Base-by-base conservation (phyloP, 2,888 invertebrate species). In the Oxycera nigricornis region DNA sequence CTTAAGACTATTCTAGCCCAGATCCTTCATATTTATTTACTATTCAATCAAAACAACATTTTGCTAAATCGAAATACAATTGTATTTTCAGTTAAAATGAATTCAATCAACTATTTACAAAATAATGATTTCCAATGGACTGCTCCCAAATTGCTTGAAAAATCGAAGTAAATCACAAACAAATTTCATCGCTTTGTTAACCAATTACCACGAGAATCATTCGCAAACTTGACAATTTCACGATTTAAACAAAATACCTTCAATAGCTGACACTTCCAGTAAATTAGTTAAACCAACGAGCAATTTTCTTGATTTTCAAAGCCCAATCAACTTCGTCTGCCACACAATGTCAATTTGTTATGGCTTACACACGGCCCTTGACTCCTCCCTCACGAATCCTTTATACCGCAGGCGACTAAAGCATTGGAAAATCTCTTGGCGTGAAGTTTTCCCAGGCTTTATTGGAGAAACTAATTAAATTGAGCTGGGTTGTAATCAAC, bases 401-500 rank as follows among this genome's bases (percentile, higher is more conserved):
- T 46, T 2, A 14, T 46, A 46, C 17, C 6, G 46, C 11, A 6
- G 46, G 17, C 6, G 46, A 46, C 3, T 11, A n/a, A n/a, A n/a
- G n/a, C n/a, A 3, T 46, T 2, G 2, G 46, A 7, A 11, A n/a
- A 2, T 46, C 14, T 2, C 46, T n/a, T 46, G 14, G 3, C 14
- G 7, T 14, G 17, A 30, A 2, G 28, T 59, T 59, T 30, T 26
- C 28, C 26, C 28, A 28, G 30, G 14, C n/a, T 20, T 20, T 59
- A 26, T 14, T 28, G 30, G 28, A 28, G 1, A 59, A 59, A 59
- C 59, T 59, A 59, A 59, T 59, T 59, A 28, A 59, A 59, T 59
- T 17, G 59, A 30, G 59, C 59, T n/a, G 2, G 28, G 30, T 30
- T n/a, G 59, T 59, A 59, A 59, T 59, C 59, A 30, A 59, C 20